Conservation (phyloP, 2,888 invertebrate species). For the Stomorhina lunata region DNA sequence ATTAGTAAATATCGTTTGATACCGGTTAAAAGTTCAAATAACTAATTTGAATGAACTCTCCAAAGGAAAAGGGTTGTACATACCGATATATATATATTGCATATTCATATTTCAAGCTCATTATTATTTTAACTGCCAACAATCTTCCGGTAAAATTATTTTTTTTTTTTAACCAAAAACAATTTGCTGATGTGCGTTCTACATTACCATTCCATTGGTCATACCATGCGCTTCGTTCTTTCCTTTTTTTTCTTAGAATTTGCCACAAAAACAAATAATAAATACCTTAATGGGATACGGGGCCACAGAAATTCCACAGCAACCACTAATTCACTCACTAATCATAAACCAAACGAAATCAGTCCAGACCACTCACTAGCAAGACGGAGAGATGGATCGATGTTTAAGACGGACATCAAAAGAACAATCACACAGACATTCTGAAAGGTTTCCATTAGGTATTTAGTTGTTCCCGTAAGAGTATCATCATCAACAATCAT, state of each 20-base stretch:
- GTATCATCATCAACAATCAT: background rate
- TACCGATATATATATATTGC: no score
- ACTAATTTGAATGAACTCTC: no score
- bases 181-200: background rate
- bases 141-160: constrained; percentile 14
- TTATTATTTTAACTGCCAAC: background rate
- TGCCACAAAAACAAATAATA: constrained; percentile 61
- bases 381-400: constrained; percentile 30
- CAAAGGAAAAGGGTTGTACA: no score
- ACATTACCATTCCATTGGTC: background rate
- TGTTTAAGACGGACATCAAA: constrained; percentile 7
- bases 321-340: constrained; percentile 43
- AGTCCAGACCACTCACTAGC: background rate
- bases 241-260: constrained; percentile 61
- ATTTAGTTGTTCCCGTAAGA: background rate
- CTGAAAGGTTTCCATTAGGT: background rate
- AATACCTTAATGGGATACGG: constrained; percentile 63
- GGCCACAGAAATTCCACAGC: constrained; percentile 58
- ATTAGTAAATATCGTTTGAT: no score
- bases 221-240: constrained; percentile 5
- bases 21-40: no score
- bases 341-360: constrained; percentile 34
- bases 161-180: no score
- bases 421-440: background rate
- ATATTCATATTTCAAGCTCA: background rate